phyloP scores from a whole-genome alignment of 2,113 vertebrate species.

The mouse (Mus musculus) region GRCm39 chr1:131654001-131654500 shows the following conservation, averaged over 20 bases:
- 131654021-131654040: not conserved
- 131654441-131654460: conserved; percentile 42
- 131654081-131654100: not conserved
- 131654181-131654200: conserved; percentile 30
- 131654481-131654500: conserved; percentile 61
- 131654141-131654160: not conserved
- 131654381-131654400: not conserved
- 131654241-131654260: conserved; percentile 67
- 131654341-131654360: not conserved
- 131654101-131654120: not conserved
- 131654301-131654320: conserved; percentile 57
- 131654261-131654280: conserved; percentile 64
- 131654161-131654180: not conserved
- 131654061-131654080: fast-evolving
- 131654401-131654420: not conserved
- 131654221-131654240: conserved; percentile 28
- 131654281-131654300: conserved; percentile 68
- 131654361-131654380: not conserved
- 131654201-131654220: conserved; percentile 31
- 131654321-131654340: conserved; percentile 53
- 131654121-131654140: not conserved
- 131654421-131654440: conserved; percentile 7
- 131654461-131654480: conserved; percentile 32
- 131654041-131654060: not conserved
- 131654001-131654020: not conserved